A percentile compares a stretch with the other conserved stretches of the same genome.
Conservation (phyloP, 2,797 vertebrate genomes). For the Okamejei kenojei region DNA sequence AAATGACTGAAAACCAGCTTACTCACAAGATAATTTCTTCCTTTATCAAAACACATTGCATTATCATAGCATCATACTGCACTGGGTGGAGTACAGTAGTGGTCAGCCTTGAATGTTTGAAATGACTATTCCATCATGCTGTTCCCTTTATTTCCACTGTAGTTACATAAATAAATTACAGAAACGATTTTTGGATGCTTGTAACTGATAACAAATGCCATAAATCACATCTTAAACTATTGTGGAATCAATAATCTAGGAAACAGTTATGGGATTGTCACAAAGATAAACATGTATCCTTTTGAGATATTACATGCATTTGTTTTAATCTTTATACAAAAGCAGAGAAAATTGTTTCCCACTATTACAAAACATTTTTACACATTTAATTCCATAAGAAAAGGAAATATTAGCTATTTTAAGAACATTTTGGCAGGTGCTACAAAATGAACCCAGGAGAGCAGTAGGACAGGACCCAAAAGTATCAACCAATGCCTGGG, state of each 20-base stretch:
- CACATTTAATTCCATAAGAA: neutral
- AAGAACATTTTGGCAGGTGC: neutral
- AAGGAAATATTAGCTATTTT: neutral
- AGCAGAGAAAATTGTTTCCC: too few relatives aligned
- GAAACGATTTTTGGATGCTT: neutral
- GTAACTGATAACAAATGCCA: neutral
- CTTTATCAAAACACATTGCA: neutral
- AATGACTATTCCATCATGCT: neutral
- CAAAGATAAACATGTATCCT: neutral
- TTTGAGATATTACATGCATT: too few relatives aligned
- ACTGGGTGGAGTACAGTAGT: neutral
- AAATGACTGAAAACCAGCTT: neutral
- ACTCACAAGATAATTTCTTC: neutral
- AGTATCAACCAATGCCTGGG: neutral
- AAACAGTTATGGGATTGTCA: neutral
- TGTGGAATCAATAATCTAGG: neutral
- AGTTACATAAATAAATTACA: neutral
- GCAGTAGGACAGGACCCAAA: neutral
- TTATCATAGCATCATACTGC: too few relatives aligned
- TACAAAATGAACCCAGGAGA: neutral
- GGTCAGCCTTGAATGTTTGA: neutral
- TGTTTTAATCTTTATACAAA: too few relatives aligned
- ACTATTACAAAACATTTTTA: neutral
- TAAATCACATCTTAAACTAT: neutral
- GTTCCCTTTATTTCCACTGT: neutral